A percentile compares a stretch with the other conserved stretches of the same genome.
phyloP scores from a whole-genome alignment of 2,797 vertebrate species.

The Chelon auratus region DNA sequence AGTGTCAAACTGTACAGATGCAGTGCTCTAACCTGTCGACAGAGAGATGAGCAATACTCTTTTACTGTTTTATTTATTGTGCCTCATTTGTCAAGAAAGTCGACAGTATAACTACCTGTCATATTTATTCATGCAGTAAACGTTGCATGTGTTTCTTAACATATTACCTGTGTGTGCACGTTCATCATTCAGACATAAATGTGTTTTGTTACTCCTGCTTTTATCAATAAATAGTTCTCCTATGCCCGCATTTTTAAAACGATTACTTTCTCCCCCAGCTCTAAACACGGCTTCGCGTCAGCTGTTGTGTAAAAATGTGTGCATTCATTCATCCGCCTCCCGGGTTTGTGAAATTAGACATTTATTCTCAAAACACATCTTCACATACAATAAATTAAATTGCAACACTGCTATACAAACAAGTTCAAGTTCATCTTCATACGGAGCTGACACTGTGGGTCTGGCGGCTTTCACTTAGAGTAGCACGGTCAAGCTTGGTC shows the following conservation, averaged over 20 bases:
- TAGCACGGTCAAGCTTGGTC: slow-evolving; percentile 65
- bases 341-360: slow-evolving; percentile 78
- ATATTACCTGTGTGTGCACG: slow-evolving; percentile 10
- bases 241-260: neutral
- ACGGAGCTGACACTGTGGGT: slow-evolving; percentile 52
- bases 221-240: slow-evolving; percentile 38
- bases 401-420: slow-evolving; percentile 82
- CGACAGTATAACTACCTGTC: neutral
- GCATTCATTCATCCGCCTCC: slow-evolving; percentile 15
- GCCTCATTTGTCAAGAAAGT: slow-evolving; percentile 33
- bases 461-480: slow-evolving; percentile 52
- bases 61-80: slow-evolving; percentile 30
- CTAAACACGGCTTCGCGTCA: neutral
- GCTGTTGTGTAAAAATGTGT: neutral
- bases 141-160: slow-evolving; percentile 13
- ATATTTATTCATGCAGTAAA: slow-evolving; percentile 37
- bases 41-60: slow-evolving; percentile 1
- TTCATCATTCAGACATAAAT: slow-evolving; percentile 5
- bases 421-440: slow-evolving; percentile 75
- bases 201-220: slow-evolving; percentile 39
- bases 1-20: slow-evolving; percentile 23
- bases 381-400: slow-evolving; percentile 94
- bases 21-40: slow-evolving; percentile 28
- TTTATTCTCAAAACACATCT: slow-evolving; percentile 92
- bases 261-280: neutral